phyloP scores from a whole-genome alignment of 2,113 vertebrate species.

The Laticauda colubrina region DNA sequence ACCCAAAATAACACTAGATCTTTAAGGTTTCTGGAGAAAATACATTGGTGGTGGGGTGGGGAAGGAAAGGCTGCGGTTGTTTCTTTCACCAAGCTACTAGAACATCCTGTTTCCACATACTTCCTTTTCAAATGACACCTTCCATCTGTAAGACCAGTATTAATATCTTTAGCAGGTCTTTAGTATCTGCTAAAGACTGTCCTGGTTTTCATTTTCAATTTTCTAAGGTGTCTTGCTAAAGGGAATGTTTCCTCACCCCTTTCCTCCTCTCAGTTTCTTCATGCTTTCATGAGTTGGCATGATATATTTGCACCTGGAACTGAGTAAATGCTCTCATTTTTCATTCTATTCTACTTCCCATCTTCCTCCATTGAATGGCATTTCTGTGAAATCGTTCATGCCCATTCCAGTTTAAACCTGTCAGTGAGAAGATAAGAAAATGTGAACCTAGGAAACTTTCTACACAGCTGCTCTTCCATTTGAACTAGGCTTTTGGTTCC shows the following conservation, averaged over 20 bases:
- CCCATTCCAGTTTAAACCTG: not conserved
- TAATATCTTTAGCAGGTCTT: not conserved
- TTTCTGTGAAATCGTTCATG: not conserved
- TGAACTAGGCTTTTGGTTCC: not conserved
- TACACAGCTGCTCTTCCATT: not conserved
- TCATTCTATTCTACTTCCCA: not conserved
- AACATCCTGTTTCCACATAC: not conserved
- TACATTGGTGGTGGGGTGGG: not conserved
- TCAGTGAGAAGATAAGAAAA: not conserved
- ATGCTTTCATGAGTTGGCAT: not conserved
- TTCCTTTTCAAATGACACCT: not conserved
- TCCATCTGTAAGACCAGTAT: not conserved
- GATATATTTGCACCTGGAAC: not conserved
- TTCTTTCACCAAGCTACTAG: not conserved
- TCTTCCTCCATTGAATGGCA: not conserved
- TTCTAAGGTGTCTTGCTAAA: not conserved
- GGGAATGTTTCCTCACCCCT: not conserved
- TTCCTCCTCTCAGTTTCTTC: not conserved
- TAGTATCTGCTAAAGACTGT: not conserved
- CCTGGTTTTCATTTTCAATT: not conserved
- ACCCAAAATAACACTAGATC: not conserved
- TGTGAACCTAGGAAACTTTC: not conserved
- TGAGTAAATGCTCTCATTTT: not conserved
- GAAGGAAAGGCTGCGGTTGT: not conserved
- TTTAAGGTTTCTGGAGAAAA: not conserved